Percentiles rank a stretch among this genome's conserved stretches.
phyloP scores from a whole-genome alignment of 2,797 vertebrate genomes.

The Artibeus lituratus region DNA sequence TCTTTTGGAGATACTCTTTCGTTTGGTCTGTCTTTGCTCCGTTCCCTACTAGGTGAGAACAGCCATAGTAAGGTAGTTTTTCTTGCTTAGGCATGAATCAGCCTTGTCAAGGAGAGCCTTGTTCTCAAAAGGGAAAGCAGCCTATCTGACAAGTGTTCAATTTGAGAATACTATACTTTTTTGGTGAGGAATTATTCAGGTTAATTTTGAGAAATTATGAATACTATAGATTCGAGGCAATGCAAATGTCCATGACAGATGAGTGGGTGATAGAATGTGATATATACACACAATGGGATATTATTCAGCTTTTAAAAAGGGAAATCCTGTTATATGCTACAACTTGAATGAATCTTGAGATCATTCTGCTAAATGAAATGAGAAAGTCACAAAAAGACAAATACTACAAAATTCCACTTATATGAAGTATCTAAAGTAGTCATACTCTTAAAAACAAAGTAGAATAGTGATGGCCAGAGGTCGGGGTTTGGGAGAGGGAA shows the following conservation, averaged over 20 bases:
- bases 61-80: not conserved
- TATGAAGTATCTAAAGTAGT: not conserved
- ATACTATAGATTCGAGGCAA: constrained; percentile 16
- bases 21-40: not conserved
- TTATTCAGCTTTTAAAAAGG: not conserved
- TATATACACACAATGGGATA: not conserved
- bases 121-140: not conserved
- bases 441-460: not conserved
- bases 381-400: not conserved
- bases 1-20: not conserved
- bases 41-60: not conserved
- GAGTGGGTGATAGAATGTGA: not conserved
- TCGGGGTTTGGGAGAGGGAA: not conserved
- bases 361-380: not conserved
- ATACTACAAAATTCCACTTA: not conserved
- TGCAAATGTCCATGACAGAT: not conserved
- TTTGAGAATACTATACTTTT: constrained; percentile 17
- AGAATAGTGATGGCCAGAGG: not conserved
- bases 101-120: not conserved
- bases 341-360: not conserved
- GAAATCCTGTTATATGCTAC: not conserved
- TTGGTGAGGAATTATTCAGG: not conserved
- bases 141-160: not conserved
- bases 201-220: constrained; percentile 34
- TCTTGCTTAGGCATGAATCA: not conserved